phyloP scores from a whole-genome alignment of 2,888 invertebrate species.

The Peribatodes rhomboidaria region DNA sequence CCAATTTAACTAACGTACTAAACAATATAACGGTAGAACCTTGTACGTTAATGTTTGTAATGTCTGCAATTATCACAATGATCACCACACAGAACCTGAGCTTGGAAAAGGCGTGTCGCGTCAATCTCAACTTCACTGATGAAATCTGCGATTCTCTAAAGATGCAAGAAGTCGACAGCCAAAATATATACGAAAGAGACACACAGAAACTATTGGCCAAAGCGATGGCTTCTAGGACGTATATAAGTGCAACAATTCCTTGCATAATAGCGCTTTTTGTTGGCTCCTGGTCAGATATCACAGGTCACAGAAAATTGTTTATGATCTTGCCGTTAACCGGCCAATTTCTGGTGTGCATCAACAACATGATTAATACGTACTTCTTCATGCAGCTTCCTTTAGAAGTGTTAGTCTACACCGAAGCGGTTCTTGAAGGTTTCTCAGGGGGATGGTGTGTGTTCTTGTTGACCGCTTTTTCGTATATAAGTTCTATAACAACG shows the following conservation, averaged over 20 bases:
- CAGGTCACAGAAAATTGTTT: conserved; percentile 90
- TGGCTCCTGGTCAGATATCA: conserved; percentile 91
- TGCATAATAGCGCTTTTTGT: conserved; percentile 92
- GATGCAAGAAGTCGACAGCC: conserved; percentile 86
- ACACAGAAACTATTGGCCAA: conserved; percentile 90
- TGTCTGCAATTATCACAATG: conserved; percentile 79
- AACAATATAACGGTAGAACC: conserved; percentile 74
- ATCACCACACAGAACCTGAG: conserved; percentile 93
- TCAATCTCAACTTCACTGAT: conserved; percentile 90
- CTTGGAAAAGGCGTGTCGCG: conserved; percentile 94
- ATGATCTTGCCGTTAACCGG: conserved; percentile 91
- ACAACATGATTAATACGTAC: conserved; percentile 91
- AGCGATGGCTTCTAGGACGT: conserved; percentile 92
- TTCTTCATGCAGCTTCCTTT: conserved; percentile 91
- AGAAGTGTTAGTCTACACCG: conserved; percentile 90
- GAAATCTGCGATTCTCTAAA: conserved; percentile 91
- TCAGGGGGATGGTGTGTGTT: conserved; percentile 94
- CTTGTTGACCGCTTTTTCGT: conserved; percentile 93
- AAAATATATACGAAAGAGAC: conserved; percentile 83
- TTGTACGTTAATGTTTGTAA: conserved; percentile 62
- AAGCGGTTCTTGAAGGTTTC: conserved; percentile 91
- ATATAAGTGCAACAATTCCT: conserved; percentile 92
- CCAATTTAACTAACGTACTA: conserved; percentile 51
- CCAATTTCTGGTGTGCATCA: conserved; percentile 89
- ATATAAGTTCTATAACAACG: conserved; percentile 93